Base-by-base conservation (phyloP, 2,797 vertebrate genomes). In the Argya squamiceps region DNA sequence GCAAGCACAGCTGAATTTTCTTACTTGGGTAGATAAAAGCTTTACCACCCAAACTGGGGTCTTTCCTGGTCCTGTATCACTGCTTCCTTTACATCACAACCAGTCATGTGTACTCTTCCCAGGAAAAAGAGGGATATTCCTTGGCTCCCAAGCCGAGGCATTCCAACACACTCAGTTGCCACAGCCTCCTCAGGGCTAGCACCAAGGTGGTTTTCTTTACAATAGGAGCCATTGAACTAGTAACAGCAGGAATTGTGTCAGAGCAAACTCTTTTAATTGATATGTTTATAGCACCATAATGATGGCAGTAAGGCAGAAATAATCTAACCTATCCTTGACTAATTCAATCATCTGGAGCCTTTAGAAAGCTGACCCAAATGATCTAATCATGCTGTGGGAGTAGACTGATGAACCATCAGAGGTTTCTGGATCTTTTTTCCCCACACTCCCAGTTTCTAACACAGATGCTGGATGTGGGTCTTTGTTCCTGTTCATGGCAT, bases 301-400 rank as follows among this genome's bases (percentile, higher is more conserved):
- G 62, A 88, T 34, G 56, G 73, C 88, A 56, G 84, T 63, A 94
- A 97, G 8, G 76, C 76, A 93, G 84, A 93, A 96, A 95, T 94
- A 95, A 97, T 92, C 84, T 79, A 46, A 64, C 24, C 12, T 14
- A 60, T 81, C 80, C 80, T 93, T 92, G 55, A 52, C 43, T 91
- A 89, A 95, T 84, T 60, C 71, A 78, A 62, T 89, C 67, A 88
- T 75, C 70, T 53, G 46, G 13, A 94, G 74, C 1, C 41, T 83
- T 89, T 68, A 81, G 44, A 91, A 93, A 96, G 63, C 59, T 56
- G 88, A 39, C 41, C 68, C 36, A 73, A 32, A 50, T 46, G 58
- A 88, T 64, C 36, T 50, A 74, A 88, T 70, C 53, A 32, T 56
- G 37, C n/a, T 86, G 47, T 73, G 73, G 80, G 22, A 71, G 34